These are phyloP conservation scores for Lycopodina hypogea DNA, from an alignment of 37 sponge, comb jelly and placozoan genomes.

Conservation along the genomic window DNA sequence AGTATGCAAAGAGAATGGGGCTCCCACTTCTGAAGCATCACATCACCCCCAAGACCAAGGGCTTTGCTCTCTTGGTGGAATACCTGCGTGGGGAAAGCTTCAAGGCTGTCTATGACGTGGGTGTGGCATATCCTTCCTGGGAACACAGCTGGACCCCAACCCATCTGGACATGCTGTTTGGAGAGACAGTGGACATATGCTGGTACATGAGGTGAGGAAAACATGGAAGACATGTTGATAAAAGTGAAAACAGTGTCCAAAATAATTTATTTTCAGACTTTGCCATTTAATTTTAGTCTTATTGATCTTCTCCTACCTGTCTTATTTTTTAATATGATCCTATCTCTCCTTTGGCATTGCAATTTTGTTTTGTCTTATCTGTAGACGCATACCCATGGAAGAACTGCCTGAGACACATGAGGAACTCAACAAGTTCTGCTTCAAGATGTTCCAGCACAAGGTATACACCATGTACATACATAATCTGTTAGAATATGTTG, in stretches of 20 bases:
- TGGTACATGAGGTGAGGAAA: conserved; percentile 50
- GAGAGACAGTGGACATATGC: conserved; percentile 19
- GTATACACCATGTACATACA: conserved; percentile 13
- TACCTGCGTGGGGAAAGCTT: conserved; percentile 40
- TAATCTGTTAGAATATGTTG: not conserved
- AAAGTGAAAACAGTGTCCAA: not conserved
- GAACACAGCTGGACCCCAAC: conserved; percentile 2
- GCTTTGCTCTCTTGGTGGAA: conserved; percentile 53
- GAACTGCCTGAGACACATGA: conserved; percentile 40
- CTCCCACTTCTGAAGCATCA: conserved; percentile 73
- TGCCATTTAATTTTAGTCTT: too few species aligned
- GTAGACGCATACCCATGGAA: conserved; percentile 53
- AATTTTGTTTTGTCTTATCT: not conserved
- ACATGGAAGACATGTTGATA: not conserved
- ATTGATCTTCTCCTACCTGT: not conserved
- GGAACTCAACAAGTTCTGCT: conserved; percentile 50
- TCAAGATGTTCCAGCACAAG: conserved; percentile 51
- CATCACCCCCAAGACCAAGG: conserved; percentile 75
- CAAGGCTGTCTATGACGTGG: conserved; percentile 45
- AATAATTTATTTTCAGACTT: not conserved
- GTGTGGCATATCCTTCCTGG: conserved; percentile 49
- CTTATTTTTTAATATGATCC: not conserved
- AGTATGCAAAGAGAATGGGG: conserved; percentile 56
- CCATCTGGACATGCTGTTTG: conserved; percentile 34
- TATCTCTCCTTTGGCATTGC: too few species aligned